These are phyloP conservation scores for Polyommatus iphigenia DNA, from an alignment of 2,888 invertebrate genomes.

Conservation along the genomic window DNA sequence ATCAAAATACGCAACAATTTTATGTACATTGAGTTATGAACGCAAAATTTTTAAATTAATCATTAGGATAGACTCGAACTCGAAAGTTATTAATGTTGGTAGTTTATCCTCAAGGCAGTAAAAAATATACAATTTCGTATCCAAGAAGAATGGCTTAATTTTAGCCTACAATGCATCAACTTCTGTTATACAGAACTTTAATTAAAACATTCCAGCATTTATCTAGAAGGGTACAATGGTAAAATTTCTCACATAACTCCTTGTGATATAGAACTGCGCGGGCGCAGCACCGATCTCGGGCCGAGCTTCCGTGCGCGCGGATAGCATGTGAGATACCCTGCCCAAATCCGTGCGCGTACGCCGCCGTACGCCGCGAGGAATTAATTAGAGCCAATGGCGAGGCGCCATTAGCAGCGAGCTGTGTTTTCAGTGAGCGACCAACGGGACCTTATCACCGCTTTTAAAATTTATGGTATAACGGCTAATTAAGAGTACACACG, in stretches of 20 bases:
- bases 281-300: constrained; percentile 32
- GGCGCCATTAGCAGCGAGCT: constrained; percentile 59
- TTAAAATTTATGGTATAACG: constrained; percentile 74
- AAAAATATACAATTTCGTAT: neutral
- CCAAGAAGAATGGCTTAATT: constrained; percentile 11
- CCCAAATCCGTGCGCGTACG: constrained; percentile 44
- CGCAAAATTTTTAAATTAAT: neutral
- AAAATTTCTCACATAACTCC: constrained; percentile 24
- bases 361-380: constrained; percentile 53
- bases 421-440: constrained; percentile 54
- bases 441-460: constrained; percentile 73
- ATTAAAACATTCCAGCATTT: neutral
- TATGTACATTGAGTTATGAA: neutral
- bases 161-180: neutral
- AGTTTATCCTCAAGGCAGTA: neutral
- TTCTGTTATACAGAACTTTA: neutral
- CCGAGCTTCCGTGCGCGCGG: constrained; percentile 33
- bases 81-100: constrained; percentile 8
- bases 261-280: constrained; percentile 20
- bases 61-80: neutral
- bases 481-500: constrained; percentile 72
- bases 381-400: constrained; percentile 69
- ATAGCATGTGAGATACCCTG: constrained; percentile 38
- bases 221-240: constrained; percentile 3
- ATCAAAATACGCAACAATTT: neutral